Conservation (phyloP, 2,888 invertebrate genomes). For the Anthophora plumipes region DNA sequence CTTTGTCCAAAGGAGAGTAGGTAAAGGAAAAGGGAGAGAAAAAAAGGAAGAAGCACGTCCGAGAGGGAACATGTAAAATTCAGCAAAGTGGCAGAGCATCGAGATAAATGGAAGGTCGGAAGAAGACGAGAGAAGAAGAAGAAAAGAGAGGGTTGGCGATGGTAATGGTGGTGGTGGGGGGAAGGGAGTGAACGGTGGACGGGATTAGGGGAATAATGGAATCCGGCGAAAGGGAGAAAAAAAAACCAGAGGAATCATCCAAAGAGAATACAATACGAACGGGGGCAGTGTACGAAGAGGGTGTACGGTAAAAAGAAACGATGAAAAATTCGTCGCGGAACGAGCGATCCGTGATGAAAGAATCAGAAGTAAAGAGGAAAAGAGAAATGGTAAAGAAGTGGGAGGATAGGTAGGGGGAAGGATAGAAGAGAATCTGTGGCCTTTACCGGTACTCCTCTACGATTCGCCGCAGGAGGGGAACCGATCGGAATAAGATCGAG, state of each 20-base stretch:
- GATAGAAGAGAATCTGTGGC: not conserved
- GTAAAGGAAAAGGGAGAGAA: not conserved
- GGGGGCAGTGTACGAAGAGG: not conserved
- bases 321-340: slow-evolving; percentile 31
- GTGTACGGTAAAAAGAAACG: not conserved
- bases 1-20: slow-evolving; percentile 18
- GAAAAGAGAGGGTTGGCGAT: not conserved
- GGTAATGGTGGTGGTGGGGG: not conserved
- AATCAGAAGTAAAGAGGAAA: not conserved
- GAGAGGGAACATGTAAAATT: slow-evolving; percentile 50
- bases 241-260: not conserved
- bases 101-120: slow-evolving; percentile 51
- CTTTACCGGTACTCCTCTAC: not conserved
- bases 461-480: slow-evolving; percentile 3
- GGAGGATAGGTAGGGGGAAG: not conserved
- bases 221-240: slow-evolving; percentile 1
- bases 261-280: slow-evolving; percentile 53
- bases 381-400: not conserved
- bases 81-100: slow-evolving; percentile 50
- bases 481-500: slow-evolving; percentile 55
- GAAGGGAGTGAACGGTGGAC: not conserved
- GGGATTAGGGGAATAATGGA: slow-evolving; percentile 46
- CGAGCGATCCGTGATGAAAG: not conserved
- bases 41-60: not conserved
- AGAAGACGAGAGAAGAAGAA: slow-evolving; percentile 18